Base-by-base conservation (phyloP, 2,797 vertebrate genomes). In the Megaceryle alcyon region DNA sequence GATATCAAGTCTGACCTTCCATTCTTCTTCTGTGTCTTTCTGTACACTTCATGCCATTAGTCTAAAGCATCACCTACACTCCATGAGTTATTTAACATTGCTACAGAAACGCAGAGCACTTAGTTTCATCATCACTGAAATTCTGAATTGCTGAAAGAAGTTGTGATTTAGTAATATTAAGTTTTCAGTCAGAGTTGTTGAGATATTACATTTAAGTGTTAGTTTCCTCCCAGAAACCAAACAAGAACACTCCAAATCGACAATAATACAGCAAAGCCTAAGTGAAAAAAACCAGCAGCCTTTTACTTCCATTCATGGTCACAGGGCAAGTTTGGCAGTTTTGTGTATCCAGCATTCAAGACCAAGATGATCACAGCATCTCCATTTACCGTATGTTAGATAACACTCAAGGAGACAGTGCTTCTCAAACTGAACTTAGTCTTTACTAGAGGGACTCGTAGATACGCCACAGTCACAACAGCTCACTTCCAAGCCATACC, bases 341-440 rank as follows among this genome's bases (percentile, higher is more conserved):
- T 31, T 1, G 1, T 8, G 3, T 17, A 41, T 15, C 28, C 70
- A 77, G 12, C 14, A 53, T 39, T 53, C 9, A 41, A 65, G 64
- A 37, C 37, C 2, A n/a, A 59, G 12, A 46, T 28, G 63, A 70
- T 29, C 22, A 20, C 20, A 43, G 31, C 28, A 49, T 33, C 33
- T 41, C 33, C 23, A 19, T 63, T 72, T 39, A 26, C 37, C 37
- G 17, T 22, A 14, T 31, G 17, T 22, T 37, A 59, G 64, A 37
- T 29, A n/a, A 54, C 29, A 73, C 11, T 6, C 23, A n/a, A 68
- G 25, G 29, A 84, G 16, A 17, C 14, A 0, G 0, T 9, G 41
- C 20, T 77, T 37, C 51, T 76, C 57, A 35, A 37, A 28, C 19
- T 56, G 44, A 77, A 26, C 20, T 44, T 53, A 17, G 31, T 33